Base-by-base conservation (phyloP, 2,888 invertebrate species). In the Brachyopa scutellaris region DNA sequence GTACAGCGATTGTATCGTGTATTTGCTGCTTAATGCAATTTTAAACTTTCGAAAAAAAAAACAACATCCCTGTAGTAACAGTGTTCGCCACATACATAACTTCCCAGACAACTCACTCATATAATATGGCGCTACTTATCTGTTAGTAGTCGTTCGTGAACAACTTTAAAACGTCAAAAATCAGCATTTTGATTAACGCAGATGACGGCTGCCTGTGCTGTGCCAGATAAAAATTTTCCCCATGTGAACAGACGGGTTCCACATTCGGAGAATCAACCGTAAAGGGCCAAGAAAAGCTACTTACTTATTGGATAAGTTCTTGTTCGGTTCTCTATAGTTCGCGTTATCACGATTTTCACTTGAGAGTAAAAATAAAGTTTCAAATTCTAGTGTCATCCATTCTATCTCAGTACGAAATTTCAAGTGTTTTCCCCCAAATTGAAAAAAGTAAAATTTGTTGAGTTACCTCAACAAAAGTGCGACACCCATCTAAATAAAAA, bases 211-310 rank as follows among this genome's bases (percentile, higher is more conserved):
- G 26, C 6, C 26, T 26, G 26, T 26, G 26, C 6, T 26, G 3
- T 26, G 59, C 42, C 38, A 59, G 42, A 59, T 42, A 31, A 42
- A 53, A n/a, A 11, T 42, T 45, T 59, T 19, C 11, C 19, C 31
- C 77, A 77, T 77, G 77, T 70, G 77, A 77, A 62, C 61, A 42
- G 53, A 72, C 64, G 38, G 49, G 67, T 57, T 62, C 55, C 21
- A 42, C 33, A 62, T 59, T 73, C 59, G 79, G 61, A 79, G 38
- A 66, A 73, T 55, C 53, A 45, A 66, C 62, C 61, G 47, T 42
- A 33, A 53, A 67, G 55, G 67, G 51, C 61, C 47, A 29, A 57
- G 45, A 62, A 64, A 47, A 59, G 13, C 23, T 21, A 19, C n/a
- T n/a, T n/a, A 21, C 31, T 11, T 13, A 19, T 40, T 72, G 19